These are phyloP conservation scores for Clytia hemisphaerica DNA, from an alignment of 30 jellyfish, hydroid and myxozoan genomes.

Conservation along the genomic window DNA sequence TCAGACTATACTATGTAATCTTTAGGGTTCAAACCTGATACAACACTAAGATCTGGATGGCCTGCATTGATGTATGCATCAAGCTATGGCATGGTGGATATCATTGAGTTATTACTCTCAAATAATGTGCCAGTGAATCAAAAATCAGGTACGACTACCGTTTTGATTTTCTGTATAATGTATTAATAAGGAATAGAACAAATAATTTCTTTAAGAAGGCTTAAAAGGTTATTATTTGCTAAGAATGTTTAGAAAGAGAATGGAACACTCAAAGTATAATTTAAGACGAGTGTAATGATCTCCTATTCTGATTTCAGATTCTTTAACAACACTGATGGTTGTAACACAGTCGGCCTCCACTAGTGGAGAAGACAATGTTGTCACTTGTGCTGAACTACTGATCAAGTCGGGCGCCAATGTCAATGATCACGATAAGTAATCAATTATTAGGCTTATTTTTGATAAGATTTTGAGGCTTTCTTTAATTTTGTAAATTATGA, in stretches of 20 bases:
- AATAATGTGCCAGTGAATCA: conserved; percentile 44
- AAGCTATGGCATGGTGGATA: conserved; percentile 23
- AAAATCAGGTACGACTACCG: conserved; percentile 26
- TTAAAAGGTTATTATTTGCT: no score
- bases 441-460: no score
- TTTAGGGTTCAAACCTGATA: conserved; percentile 52
- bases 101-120: conserved; percentile 30
- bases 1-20: not conserved
- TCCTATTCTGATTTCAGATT: conserved; percentile 26
- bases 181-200: not conserved
- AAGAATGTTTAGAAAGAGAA: no score
- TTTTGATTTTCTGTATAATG: not conserved
- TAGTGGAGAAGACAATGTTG: conserved; percentile 32
- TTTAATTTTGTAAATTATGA: not conserved
- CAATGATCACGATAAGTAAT: conserved; percentile 73
- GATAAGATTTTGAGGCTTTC: not conserved
- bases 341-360: conserved; percentile 36
- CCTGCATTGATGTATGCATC: conserved; percentile 75
- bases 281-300: not conserved
- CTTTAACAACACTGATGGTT: conserved; percentile 86
- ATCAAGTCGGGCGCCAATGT: conserved; percentile 53
- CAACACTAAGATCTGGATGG: conserved; percentile 60
- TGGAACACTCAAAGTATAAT: no score
- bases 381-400: conserved; percentile 36
- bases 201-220: no score